phyloP scores from a whole-genome alignment of 2,888 invertebrate genomes.

The Rhagonycha lutea region DNA sequence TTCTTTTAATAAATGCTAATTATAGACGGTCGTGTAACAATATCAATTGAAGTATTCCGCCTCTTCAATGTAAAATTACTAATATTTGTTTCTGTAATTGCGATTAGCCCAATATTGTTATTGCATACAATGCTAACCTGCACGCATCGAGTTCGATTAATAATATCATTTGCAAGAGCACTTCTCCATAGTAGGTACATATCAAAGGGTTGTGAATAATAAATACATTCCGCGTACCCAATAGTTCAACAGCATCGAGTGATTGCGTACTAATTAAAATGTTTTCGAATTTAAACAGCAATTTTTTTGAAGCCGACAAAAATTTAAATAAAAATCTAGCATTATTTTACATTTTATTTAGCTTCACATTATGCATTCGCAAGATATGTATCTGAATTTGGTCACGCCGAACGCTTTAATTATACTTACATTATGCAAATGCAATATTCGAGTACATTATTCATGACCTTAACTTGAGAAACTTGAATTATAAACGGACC shows the following conservation, averaged over 20 bases:
- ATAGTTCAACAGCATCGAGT: neutral
- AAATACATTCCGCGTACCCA: neutral
- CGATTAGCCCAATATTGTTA: neutral
- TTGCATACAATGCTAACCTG: neutral
- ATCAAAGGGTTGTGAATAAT: neutral
- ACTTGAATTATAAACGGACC: neutral
- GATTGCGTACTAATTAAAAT: neutral
- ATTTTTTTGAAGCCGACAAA: neutral
- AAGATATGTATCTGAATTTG: neutral
- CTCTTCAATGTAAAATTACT: neutral
- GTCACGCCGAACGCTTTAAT: neutral
- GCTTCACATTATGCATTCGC: neutral
- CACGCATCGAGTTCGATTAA: neutral
- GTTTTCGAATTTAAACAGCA: neutral
- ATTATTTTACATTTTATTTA: neutral
- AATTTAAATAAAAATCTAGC: neutral
- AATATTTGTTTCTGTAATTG: slow-evolving; percentile 1
- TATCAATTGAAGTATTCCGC: neutral
- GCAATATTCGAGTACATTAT: neutral
- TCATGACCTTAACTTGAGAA: neutral
- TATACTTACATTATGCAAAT: neutral
- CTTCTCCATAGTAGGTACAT: neutral
- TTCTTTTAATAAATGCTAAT: neutral
- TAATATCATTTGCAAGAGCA: neutral
- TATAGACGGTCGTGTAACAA: neutral